These are phyloP conservation scores for Mylabris sibirica DNA, from an alignment of 2,888 invertebrate genomes.

Conservation along the genomic window DNA sequence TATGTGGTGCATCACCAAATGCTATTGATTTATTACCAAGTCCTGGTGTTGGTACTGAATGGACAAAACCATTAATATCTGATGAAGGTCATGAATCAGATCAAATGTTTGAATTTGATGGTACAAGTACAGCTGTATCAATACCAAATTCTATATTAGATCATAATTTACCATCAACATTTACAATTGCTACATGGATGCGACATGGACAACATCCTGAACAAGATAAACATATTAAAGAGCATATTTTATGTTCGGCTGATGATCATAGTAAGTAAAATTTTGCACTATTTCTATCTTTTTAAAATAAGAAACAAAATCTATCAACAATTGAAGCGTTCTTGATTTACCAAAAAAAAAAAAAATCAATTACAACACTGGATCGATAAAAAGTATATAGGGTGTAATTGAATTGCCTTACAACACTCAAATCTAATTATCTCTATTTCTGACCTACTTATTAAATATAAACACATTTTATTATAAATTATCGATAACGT, in stretches of 20 bases:
- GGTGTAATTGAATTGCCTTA: no score
- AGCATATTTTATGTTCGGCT: constrained; percentile 95
- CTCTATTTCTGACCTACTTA: no score
- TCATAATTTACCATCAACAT: constrained; percentile 80
- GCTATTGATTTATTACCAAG: constrained; percentile 88
- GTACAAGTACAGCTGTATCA: constrained; percentile 84
- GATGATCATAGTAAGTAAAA: constrained; percentile 94
- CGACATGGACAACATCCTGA: constrained; percentile 84
- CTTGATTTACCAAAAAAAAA: no score
- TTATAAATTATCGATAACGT: no score
- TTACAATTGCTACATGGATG: constrained; percentile 95
- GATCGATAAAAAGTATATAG: no score
- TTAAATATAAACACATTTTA: no score
- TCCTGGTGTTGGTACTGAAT: constrained; percentile 79
- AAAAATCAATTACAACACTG: no score
- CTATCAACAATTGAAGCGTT: neutral
- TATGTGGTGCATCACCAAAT: constrained; percentile 85
- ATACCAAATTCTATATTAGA: constrained; percentile 80
- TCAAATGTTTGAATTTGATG: constrained; percentile 96
- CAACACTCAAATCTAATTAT: no score
- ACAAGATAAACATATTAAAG: constrained; percentile 90
- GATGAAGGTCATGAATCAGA: constrained; percentile 85
- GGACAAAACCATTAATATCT: constrained; percentile 83
- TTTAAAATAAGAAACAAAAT: no score
- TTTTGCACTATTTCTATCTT: no score